Conservation (phyloP, 1,140 invertebrate genomes). For the Mizuhopecten yessoensis region DNA sequence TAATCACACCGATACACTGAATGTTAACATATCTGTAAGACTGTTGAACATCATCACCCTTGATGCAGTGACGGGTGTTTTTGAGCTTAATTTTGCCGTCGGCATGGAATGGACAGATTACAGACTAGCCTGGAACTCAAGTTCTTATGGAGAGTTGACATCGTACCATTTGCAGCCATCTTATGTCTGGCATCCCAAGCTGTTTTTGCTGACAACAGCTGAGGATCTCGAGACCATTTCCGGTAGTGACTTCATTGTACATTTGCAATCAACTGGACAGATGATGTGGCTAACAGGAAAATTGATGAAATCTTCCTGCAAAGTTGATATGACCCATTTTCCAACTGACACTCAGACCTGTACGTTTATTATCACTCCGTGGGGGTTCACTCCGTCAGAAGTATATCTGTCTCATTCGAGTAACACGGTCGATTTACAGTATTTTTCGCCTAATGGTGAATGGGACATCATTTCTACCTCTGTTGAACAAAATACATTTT, state of each 20-base stretch:
- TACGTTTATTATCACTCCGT: neutral
- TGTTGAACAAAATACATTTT: neutral
- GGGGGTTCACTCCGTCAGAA: neutral
- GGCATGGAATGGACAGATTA: neutral
- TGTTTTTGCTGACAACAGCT: neutral
- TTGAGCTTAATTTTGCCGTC: neutral
- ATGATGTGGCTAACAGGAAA: neutral
- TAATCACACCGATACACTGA: neutral
- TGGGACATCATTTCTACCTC: neutral
- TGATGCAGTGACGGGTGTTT: neutral
- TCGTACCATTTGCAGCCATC: neutral
- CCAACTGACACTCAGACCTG: neutral
- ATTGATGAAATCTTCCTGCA: neutral
- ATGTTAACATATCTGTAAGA: neutral
- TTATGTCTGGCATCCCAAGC: neutral
- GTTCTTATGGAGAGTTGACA: neutral
- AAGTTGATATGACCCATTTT: neutral
- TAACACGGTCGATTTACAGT: neutral
- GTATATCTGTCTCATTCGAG: neutral
- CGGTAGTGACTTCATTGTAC: neutral
- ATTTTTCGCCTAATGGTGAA: neutral
- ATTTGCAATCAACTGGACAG: neutral
- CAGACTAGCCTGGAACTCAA: neutral
- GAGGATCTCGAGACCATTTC: neutral
- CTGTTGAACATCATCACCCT: neutral